Evolutionary conservation across 2,797 vertebrate species (phyloP).

Genomic region (Erethizon dorsatum): DNA sequence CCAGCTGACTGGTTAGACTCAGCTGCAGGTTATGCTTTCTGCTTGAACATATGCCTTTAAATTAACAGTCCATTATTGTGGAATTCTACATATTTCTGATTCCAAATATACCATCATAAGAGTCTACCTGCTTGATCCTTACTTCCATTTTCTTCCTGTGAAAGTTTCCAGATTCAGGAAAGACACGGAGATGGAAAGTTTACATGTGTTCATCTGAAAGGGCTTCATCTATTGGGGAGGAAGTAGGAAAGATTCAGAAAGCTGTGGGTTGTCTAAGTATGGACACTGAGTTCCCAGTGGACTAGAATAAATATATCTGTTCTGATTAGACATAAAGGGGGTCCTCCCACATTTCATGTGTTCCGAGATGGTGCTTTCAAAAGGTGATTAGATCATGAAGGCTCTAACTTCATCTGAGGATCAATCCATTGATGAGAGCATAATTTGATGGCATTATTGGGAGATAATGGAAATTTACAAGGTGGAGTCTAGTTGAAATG

Average conservation of each 20-base stretch:
- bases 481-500: neutral
- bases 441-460: neutral
- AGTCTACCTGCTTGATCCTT: neutral
- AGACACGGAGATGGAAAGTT: neutral
- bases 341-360: neutral
- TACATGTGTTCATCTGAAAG: neutral
- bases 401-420: neutral
- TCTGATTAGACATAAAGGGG: neutral
- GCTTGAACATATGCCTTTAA: neutral
- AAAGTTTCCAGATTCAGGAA: constrained; percentile 31
- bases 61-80: too few species aligned
- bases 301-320: neutral
- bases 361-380: neutral
- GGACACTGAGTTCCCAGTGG: neutral
- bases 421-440: neutral
- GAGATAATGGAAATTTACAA: neutral
- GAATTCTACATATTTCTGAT: neutral
- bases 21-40: neutral
- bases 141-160: neutral
- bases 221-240: neutral
- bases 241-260: constrained; percentile 19
- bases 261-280: neutral
- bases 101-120: neutral
- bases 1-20: neutral
- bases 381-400: neutral